Conservation (phyloP, 2,888 invertebrate genomes). For the Rhodophaea formosa region DNA sequence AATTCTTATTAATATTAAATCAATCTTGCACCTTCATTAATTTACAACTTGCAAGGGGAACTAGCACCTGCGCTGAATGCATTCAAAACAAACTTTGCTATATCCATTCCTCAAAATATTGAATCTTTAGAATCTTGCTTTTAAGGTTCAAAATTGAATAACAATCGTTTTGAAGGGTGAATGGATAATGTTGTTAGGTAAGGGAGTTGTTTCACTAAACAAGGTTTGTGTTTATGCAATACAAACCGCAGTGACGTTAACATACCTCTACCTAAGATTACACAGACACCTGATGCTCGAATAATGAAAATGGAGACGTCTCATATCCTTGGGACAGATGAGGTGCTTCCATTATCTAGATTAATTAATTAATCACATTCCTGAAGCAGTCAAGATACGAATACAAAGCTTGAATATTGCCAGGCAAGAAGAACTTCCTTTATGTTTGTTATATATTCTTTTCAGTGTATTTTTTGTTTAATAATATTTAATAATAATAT, state of each 20-base stretch:
- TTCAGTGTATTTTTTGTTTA: too few species aligned
- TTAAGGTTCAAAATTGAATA: slow-evolving; percentile 20
- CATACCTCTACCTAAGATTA: neutral
- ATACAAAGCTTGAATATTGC: too few species aligned
- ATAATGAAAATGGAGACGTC: slow-evolving; percentile 6
- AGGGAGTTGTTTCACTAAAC: slow-evolving; percentile 10
- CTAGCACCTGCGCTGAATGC: slow-evolving; percentile 62
- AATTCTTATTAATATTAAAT: slow-evolving; percentile 16
- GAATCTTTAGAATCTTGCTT: accelerated
- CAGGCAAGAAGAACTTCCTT: too few species aligned
- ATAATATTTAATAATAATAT: too few species aligned
- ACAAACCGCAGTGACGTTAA: slow-evolving; percentile 6
- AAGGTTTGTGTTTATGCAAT: slow-evolving; percentile 17
- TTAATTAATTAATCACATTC: neutral
- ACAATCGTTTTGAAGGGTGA: neutral
- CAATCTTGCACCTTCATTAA: slow-evolving; percentile 37
- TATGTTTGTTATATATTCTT: too few species aligned
- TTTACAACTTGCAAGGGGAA: slow-evolving; percentile 42
- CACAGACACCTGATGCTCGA: slow-evolving; percentile 13
- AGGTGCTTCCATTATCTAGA: neutral
- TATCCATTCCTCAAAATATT: neutral
- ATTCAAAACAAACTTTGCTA: slow-evolving; percentile 28
- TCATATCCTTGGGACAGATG: neutral
- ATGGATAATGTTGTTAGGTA: neutral
- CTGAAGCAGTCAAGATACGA: too few species aligned